Conservation (phyloP, 2,113 vertebrate species). For the Anser cygnoides region DNA sequence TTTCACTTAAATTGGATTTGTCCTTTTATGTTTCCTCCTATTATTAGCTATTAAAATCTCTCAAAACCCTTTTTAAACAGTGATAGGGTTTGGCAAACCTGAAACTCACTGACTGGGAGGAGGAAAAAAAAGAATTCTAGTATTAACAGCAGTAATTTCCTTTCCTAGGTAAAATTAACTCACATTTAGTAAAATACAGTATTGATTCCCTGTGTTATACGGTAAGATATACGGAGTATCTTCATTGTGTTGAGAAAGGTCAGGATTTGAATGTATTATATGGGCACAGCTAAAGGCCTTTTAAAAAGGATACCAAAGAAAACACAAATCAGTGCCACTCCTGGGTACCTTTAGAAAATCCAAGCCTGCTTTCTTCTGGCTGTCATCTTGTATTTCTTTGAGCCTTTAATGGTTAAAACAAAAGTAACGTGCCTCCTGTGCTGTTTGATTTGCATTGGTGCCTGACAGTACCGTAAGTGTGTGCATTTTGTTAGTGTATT, state of each 20-base stretch:
- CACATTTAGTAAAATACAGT: slow-evolving; percentile 74
- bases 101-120: slow-evolving; percentile 14
- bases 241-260: slow-evolving; percentile 70
- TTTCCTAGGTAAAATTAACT: slow-evolving; percentile 72
- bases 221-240: slow-evolving; percentile 49
- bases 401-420: slow-evolving; percentile 59
- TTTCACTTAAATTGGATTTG: slow-evolving; percentile 83
- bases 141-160: slow-evolving; percentile 57
- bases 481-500: slow-evolving; percentile 47
- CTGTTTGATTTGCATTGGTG: neutral
- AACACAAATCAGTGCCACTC: slow-evolving; percentile 17
- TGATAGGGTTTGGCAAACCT: slow-evolving; percentile 73
- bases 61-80: slow-evolving; percentile 71
- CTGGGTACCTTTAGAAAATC: slow-evolving; percentile 26
- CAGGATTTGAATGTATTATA: slow-evolving; percentile 52
- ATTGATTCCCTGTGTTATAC: slow-evolving; percentile 69
- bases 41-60: slow-evolving; percentile 92
- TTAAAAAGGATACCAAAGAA: slow-evolving; percentile 21
- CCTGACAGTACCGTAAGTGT: slow-evolving; percentile 8
- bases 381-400: slow-evolving; percentile 62
- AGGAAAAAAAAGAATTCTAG: slow-evolving; percentile 6
- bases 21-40: slow-evolving; percentile 81
- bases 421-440: slow-evolving; percentile 26
- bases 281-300: slow-evolving; percentile 45
- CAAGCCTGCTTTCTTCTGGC: neutral